phyloP scores from a whole-genome alignment of 2,888 invertebrate species.

The Rotaria macrura region DNA sequence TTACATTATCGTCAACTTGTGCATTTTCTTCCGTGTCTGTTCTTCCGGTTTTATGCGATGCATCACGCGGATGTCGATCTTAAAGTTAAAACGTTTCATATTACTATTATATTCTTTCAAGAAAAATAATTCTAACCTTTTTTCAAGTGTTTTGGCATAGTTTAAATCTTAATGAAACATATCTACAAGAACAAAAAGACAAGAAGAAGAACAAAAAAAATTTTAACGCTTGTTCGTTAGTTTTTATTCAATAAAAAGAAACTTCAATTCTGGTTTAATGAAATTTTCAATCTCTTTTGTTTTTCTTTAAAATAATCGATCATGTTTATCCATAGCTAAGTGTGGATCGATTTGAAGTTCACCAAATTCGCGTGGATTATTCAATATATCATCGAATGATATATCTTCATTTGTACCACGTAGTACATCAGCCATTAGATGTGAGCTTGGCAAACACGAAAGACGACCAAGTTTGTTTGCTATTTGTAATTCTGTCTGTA shows the following conservation, averaged over 20 bases:
- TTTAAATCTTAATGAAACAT: background rate
- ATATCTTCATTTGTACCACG: slow-evolving; percentile 19
- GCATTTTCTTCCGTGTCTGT: background rate
- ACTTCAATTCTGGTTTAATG: background rate
- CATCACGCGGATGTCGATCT: background rate
- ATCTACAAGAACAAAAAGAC: background rate
- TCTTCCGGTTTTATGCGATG: background rate
- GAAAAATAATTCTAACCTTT: background rate
- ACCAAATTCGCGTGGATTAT: slow-evolving; percentile 11
- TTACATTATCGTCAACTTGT: background rate
- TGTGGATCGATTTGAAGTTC: slow-evolving; percentile 17
- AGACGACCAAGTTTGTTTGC: background rate
- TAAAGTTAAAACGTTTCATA: background rate
- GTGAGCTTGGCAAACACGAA: slow-evolving; percentile 3
- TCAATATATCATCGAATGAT: slow-evolving; percentile 5
- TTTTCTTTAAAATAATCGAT: background rate
- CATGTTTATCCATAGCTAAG: slow-evolving; percentile 3
- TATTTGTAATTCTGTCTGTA: background rate
- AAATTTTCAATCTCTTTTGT: background rate
- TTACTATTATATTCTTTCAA: too few species aligned
- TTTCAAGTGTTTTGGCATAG: background rate
- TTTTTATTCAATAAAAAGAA: background rate
- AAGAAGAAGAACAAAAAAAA: background rate
- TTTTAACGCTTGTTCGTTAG: background rate
- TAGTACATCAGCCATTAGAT: background rate